A percentile compares a stretch with the other conserved stretches of the same genome.
Evolutionary conservation across 2,113 vertebrate genomes (phyloP).

Genomic region (Sarotherodon lohbergeri): DNA sequence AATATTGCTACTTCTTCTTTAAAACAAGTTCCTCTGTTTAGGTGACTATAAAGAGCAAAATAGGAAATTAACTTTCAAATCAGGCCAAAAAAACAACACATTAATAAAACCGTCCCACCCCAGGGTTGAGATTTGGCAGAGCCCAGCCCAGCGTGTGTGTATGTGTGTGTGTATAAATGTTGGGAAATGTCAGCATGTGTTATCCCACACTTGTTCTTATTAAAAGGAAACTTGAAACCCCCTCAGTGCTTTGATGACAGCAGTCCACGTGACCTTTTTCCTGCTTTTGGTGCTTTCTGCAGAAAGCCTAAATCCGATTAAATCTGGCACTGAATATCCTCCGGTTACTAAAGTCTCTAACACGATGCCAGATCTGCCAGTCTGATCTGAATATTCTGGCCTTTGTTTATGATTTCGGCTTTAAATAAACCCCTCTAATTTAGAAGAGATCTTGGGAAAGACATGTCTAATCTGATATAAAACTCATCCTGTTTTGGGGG

Average conservation of each 20-base stretch:
- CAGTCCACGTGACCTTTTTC: neutral
- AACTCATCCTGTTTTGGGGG: constrained; percentile 4
- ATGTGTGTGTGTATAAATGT: neutral
- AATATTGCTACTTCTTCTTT: neutral
- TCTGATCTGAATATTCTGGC: neutral
- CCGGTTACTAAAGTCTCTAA: neutral
- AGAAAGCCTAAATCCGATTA: neutral
- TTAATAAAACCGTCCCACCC: neutral
- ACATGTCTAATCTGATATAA: constrained; percentile 16
- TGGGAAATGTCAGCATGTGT: neutral
- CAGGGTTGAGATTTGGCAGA: neutral
- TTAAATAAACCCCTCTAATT: constrained; percentile 21
- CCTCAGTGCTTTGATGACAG: neutral
- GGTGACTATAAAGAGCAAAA: neutral
- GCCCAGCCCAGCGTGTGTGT: neutral
- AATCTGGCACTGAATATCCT: neutral
- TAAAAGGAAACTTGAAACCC: neutral
- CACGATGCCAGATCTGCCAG: neutral
- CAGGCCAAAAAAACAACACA: neutral
- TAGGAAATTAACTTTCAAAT: neutral
- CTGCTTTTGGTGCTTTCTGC: neutral
- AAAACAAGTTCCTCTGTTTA: neutral
- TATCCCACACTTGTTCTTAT: neutral
- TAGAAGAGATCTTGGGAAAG: constrained; percentile 34
- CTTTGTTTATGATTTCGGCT: neutral